Evolutionary conservation across 2,797 vertebrate genomes (phyloP), one percentile per base, ranked within the genome.

Genomic region (Tenualosa thibaudeaui): DNA sequence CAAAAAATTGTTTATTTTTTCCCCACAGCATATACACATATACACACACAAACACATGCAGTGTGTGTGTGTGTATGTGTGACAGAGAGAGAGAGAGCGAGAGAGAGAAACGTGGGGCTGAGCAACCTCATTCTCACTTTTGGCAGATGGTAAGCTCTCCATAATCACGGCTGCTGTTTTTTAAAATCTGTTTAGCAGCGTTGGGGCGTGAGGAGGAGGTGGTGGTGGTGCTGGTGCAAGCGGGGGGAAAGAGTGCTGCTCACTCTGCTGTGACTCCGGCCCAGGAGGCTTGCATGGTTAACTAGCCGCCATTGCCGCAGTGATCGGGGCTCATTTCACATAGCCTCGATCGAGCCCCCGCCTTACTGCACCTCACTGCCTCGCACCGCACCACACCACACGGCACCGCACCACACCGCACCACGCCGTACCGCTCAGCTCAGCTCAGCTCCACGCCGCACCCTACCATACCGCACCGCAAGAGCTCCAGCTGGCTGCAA

Each of bases 401-500:
- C 9, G 10, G 2, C 60, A 24, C 60, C 26, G 62, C 7, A n/a
- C 60, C 24, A 7, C 62, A 0, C 62, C 62, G n/a, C 24, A 8
- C 62, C 8, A 9, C 9, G n/a, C 62, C 24, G 31, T 24, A 75
- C 17, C 53, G 31, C 31, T 31, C 31, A 31, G 31, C 31, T 31
- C 31, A 31, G 31, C 31, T 31, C 31, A 31, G 31, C 31, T 31
- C 31, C 31, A 31, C 60, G n/a, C 62, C 62, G 31, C 26, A 75
- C 19, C 62, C 65, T 65, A 24, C 50, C 51, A 60, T 60, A 81
- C 56, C 82, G 84, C 82, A 12, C 75, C 56, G 85, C 54, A 82
- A 89, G 86, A 88, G 86, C 81, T 81, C 83, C 85, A 90, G 86
- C 87, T 85, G 88, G 81, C 85, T 84, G 84, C 89, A 65, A 43